phyloP scores from a whole-genome alignment of 1,140 invertebrate species.

The Papilio polytes region DNA sequence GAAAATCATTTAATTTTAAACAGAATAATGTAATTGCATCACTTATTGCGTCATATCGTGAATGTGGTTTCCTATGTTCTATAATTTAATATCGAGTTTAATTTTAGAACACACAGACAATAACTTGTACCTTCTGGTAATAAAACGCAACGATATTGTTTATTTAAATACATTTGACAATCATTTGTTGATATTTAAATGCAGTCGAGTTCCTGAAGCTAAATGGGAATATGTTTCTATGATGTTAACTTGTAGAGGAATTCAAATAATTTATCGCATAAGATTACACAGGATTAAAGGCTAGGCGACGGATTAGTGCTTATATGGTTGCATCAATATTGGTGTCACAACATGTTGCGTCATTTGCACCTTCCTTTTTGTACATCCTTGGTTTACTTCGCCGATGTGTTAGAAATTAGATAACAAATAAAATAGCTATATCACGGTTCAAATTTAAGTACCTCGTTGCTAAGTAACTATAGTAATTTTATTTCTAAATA shows the following conservation, averaged over 20 bases:
- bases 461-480: too few relatives aligned
- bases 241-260: neutral
- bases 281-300: slow-evolving; percentile 6
- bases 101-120: too few relatives aligned
- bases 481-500: too few relatives aligned
- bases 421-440: neutral
- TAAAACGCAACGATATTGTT: too few relatives aligned
- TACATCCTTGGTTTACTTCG: neutral
- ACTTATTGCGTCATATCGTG: neutral
- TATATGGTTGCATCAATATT: slow-evolving; percentile 8
- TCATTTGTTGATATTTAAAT: too few relatives aligned
- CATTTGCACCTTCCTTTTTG: neutral
- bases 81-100: neutral
- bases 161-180: too few relatives aligned
- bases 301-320: neutral
- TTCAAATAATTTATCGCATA: slow-evolving; percentile 16
- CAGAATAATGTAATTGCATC: neutral
- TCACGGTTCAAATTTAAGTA: neutral
- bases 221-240: too few relatives aligned
- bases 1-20: neutral
- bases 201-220: too few relatives aligned
- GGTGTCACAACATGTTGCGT: slow-evolving; percentile 24
- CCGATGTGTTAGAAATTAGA: neutral
- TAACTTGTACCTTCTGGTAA: too few relatives aligned
- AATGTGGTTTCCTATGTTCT: neutral